Conservation (phyloP, 2,797 vertebrate genomes). For the Crotalus adamanteus region DNA sequence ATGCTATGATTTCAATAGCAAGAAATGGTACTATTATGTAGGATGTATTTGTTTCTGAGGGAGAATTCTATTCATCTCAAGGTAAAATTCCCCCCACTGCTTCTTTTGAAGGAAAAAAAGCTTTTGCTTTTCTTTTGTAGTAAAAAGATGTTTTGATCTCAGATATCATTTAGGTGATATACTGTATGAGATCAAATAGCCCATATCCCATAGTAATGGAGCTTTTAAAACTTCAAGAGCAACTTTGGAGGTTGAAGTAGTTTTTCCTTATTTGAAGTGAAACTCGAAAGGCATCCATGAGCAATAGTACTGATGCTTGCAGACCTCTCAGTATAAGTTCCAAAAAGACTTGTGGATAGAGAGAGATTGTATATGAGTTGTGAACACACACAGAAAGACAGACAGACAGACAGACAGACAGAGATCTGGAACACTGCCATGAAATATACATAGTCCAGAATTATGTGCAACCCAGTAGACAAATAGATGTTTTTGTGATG, state of each 20-base stretch:
- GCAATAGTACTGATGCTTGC: not conserved
- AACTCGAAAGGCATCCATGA: not conserved
- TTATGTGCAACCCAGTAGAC: not conserved
- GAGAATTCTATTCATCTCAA: not conserved
- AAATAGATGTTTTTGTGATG: not conserved
- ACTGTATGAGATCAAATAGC: constrained; percentile 19
- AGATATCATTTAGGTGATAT: constrained; percentile 29
- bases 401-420: no score
- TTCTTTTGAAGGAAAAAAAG: constrained; percentile 13
- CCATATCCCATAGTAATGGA: constrained; percentile 3
- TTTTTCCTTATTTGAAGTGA: constrained; percentile 10
- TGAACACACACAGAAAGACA: not conserved
- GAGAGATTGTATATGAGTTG: not conserved
- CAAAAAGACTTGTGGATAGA: not conserved
- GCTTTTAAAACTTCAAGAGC: constrained; percentile 31
- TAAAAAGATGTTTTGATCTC: constrained; percentile 27
- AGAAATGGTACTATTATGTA: not conserved
- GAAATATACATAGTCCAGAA: not conserved
- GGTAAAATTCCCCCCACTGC: not conserved
- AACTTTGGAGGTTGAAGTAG: constrained; percentile 4
- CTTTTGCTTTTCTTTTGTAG: not conserved
- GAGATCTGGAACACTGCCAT: not conserved
- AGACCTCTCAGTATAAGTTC: not conserved
- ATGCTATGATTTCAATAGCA: not conserved
- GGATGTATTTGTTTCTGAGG: not conserved